phyloP scores from a whole-genome alignment of 2,888 invertebrate genomes.

The Amblyteles armatorius region DNA sequence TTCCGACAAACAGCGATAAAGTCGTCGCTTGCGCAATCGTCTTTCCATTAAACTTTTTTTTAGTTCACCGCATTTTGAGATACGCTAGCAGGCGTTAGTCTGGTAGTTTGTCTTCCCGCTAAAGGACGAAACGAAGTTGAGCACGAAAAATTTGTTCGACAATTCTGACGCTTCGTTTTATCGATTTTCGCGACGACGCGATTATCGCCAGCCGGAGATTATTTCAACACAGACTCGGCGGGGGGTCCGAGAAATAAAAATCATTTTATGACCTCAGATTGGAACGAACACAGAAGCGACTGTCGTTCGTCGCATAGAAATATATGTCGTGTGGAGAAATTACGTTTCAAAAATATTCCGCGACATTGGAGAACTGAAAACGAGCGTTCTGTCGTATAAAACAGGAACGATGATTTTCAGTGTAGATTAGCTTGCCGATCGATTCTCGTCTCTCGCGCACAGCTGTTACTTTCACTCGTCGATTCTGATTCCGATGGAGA shows the following conservation, averaged over 20 bases:
- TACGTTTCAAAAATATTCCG: not conserved
- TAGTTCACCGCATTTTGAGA: not conserved
- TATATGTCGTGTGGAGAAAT: not conserved
- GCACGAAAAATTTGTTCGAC: slow-evolving; percentile 23
- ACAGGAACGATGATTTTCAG: not conserved
- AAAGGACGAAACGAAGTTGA: not conserved
- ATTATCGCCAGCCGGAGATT: slow-evolving; percentile 13
- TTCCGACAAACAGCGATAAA: slow-evolving; percentile 28
- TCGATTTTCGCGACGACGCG: slow-evolving; percentile 5
- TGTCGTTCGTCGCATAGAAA: not conserved
- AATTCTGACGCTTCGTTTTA: not conserved
- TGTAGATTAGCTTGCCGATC: not conserved
- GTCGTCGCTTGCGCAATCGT: slow-evolving; percentile 1
- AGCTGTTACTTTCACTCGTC: slow-evolving; percentile 17
- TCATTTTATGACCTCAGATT: not conserved
- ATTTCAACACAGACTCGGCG: slow-evolving; percentile 22
- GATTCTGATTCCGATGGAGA: not conserved
- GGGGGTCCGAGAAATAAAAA: not conserved
- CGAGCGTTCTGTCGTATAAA: not conserved
- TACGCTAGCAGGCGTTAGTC: not conserved
- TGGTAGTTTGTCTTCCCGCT: not conserved
- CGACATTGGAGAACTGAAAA: not conserved
- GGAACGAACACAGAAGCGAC: not conserved
- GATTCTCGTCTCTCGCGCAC: slow-evolving; percentile 1
- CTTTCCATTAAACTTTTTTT: not conserved